A percentile compares a stretch with the other conserved stretches of the same genome.
phyloP scores from a whole-genome alignment of 2,888 invertebrate genomes.

The Acanthosoma haemorrhoidale region DNA sequence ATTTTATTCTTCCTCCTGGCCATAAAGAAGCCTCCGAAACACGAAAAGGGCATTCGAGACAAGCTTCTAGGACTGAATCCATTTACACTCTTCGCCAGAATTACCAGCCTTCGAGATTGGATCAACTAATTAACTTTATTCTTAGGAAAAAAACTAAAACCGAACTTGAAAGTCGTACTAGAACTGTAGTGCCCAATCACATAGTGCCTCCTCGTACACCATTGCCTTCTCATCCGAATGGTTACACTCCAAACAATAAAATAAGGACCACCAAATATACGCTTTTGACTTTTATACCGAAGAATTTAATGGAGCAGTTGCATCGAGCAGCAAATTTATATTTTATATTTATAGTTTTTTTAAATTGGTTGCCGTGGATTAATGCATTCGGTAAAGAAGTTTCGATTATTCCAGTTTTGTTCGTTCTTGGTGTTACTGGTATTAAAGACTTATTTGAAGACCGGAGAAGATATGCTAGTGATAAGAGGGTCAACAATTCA shows the following conservation, averaged over 20 bases:
- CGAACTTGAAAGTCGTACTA: conserved; percentile 62
- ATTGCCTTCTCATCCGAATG: conserved; percentile 75
- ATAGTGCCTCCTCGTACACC: conserved; percentile 75
- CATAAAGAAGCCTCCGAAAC: conserved; percentile 61
- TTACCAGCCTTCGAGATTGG: conserved; percentile 67
- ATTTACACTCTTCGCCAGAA: conserved; percentile 79
- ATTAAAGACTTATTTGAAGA: conserved; percentile 94
- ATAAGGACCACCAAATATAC: conserved; percentile 95
- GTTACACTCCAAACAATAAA: conserved; percentile 74
- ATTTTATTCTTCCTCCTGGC: conserved; percentile 81
- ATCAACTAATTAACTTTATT: conserved; percentile 59
- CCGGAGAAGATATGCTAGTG: conserved; percentile 78
- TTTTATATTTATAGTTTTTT: conserved; percentile 91
- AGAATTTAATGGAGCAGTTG: conserved; percentile 94
- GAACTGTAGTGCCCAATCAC: conserved; percentile 78
- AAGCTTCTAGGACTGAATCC: conserved; percentile 82
- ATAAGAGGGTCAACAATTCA: conserved; percentile 88
- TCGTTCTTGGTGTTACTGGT: conserved; percentile 90
- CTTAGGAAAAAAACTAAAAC: conserved; percentile 53
- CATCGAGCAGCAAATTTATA: conserved; percentile 96
- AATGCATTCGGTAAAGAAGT: conserved; percentile 94
- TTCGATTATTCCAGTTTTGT: conserved; percentile 89
- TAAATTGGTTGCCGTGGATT: conserved; percentile 92
- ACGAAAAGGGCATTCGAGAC: conserved; percentile 71
- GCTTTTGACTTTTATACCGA: conserved; percentile 85